These are phyloP conservation scores for Micromys minutus DNA, from an alignment of 2,113 vertebrate genomes.

Conservation along the genomic window DNA sequence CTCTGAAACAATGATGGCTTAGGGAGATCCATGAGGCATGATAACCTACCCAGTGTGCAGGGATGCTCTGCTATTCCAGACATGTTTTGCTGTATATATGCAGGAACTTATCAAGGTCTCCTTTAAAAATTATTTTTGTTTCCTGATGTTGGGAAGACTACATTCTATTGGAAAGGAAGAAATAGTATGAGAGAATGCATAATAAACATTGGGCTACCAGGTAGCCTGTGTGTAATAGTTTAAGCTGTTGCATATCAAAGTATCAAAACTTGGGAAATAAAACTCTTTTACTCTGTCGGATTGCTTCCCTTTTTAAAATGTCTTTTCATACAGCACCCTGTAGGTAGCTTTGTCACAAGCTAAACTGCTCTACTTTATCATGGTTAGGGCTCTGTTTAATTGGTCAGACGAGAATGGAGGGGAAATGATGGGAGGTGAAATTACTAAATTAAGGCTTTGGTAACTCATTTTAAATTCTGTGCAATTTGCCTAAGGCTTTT, in stretches of 20 bases:
- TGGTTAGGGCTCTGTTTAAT: background rate
- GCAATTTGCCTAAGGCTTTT: background rate
- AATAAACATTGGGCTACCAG: background rate
- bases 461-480: background rate
- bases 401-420: background rate
- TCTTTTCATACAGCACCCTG: background rate
- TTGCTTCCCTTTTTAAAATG: background rate
- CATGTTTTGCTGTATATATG: background rate
- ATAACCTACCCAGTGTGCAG: background rate
- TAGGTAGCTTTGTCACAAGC: background rate
- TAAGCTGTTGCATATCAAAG: background rate
- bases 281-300: background rate
- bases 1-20: background rate
- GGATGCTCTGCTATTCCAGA: background rate
- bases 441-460: background rate
- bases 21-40: background rate
- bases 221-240: background rate
- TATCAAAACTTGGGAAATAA: background rate
- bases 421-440: background rate
- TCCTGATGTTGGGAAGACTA: background rate
- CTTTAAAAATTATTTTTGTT: background rate
- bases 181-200: background rate
- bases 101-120: background rate
- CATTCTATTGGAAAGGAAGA: background rate
- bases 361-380: background rate